Evolutionary conservation across 2,797 vertebrate species (phyloP).

Genomic region (Helarctos malayanus): DNA sequence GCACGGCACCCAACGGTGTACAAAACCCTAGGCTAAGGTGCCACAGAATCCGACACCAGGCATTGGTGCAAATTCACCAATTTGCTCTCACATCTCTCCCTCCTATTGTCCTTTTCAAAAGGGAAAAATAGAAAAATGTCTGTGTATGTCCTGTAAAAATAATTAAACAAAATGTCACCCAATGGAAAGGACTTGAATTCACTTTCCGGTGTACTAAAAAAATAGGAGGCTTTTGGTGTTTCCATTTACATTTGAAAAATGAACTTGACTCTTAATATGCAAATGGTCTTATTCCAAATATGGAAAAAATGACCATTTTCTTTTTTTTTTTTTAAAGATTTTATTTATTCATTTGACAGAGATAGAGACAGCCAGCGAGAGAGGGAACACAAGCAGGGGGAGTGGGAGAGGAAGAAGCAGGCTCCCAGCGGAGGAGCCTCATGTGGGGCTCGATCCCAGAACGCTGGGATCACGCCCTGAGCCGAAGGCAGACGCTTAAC

Average conservation of each 20-base stretch:
- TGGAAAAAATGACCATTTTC: constrained; percentile 18
- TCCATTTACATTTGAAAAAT: constrained; percentile 40
- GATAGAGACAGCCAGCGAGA: too few relatives aligned
- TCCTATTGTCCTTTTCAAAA: neutral
- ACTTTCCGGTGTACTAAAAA: neutral
- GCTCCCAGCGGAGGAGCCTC: too few relatives aligned
- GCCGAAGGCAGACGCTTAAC: too few relatives aligned
- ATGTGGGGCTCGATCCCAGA: too few relatives aligned
- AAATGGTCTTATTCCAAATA: neutral
- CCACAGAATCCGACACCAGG: neutral
- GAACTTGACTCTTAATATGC: neutral
- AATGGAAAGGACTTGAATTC: neutral
- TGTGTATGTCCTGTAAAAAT: neutral
- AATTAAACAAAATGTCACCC: neutral
- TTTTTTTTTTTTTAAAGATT: neutral
- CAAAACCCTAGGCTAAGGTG: neutral
- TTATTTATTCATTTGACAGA: too few relatives aligned
- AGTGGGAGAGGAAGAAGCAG: too few relatives aligned
- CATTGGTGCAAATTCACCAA: neutral
- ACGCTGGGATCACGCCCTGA: too few relatives aligned
- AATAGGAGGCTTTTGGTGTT: neutral
- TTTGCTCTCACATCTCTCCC: neutral
- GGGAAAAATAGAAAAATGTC: neutral
- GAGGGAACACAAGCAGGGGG: too few relatives aligned
- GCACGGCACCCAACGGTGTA: neutral